A percentile compares a stretch with the other conserved stretches of the same genome.
Conservation (phyloP, 2,888 invertebrate genomes). For the Lycocerus yunnanus region DNA sequence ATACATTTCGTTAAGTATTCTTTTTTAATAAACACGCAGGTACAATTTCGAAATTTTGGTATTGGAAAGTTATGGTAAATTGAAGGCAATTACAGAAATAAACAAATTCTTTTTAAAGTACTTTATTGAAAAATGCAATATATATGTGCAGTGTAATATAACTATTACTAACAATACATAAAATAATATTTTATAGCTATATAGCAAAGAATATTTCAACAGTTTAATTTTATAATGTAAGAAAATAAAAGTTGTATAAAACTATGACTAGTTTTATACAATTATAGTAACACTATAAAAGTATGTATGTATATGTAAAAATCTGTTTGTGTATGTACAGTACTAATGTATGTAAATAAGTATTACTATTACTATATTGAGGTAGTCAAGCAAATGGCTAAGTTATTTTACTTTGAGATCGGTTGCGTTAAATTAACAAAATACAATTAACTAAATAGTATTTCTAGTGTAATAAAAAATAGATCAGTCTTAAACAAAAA, state of each 20-base stretch:
- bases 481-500: constrained; percentile 57
- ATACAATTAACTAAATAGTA: background rate
- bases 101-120: constrained; percentile 19
- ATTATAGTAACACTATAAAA: constrained; percentile 36
- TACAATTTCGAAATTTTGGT: too few relatives aligned
- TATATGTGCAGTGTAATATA: constrained; percentile 54
- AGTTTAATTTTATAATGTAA: constrained; percentile 19
- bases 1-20: too few relatives aligned
- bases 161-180: constrained; percentile 52
- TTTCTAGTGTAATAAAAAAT: constrained; percentile 31
- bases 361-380: constrained; percentile 36
- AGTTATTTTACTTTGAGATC: constrained; percentile 1
- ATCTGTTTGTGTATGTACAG: constrained; percentile 42
- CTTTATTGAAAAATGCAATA: constrained; percentile 51
- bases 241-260: constrained; percentile 25
- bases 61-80: background rate
- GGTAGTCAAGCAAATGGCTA: constrained; percentile 44
- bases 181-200: constrained; percentile 47
- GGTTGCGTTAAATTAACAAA: background rate
- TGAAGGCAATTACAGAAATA: background rate
- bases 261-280: background rate
- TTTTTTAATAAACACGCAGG: too few relatives aligned
- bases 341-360: constrained; percentile 39
- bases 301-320: constrained; percentile 43
- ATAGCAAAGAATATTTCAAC: constrained; percentile 42